Evolutionary conservation across 1,140 invertebrate species (phyloP).

Genomic region (Mylabris phalerata): DNA sequence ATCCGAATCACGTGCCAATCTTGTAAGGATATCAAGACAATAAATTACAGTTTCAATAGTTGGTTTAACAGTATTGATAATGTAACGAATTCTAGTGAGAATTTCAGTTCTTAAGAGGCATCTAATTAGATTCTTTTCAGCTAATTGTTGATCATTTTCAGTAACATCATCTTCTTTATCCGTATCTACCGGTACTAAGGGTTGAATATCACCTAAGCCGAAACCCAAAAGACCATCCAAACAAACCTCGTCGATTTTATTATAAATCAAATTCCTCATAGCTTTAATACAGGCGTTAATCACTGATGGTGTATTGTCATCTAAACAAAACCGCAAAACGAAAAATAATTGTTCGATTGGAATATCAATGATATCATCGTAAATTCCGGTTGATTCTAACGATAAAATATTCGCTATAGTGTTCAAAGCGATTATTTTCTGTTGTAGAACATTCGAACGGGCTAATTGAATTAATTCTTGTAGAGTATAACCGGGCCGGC

Average conservation of each 20-base stretch:
- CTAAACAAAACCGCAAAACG: constrained; percentile 73
- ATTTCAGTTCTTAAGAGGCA: constrained; percentile 71
- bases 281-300: constrained; percentile 66
- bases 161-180: constrained; percentile 57
- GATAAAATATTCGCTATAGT: constrained; percentile 72
- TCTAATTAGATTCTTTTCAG: constrained; percentile 67
- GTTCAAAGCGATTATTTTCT: constrained; percentile 69
- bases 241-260: constrained; percentile 68
- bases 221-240: constrained; percentile 64
- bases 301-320: constrained; percentile 69
- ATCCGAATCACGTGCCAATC: constrained; percentile 60
- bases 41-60: constrained; percentile 57
- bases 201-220: constrained; percentile 55
- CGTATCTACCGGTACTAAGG: constrained; percentile 51
- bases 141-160: constrained; percentile 77
- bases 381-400: constrained; percentile 63
- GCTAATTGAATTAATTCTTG: constrained; percentile 75
- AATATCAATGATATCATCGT: constrained; percentile 58
- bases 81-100: constrained; percentile 63
- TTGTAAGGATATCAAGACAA: constrained; percentile 62
- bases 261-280: constrained; percentile 65
- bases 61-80: constrained; percentile 57
- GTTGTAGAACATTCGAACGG: constrained; percentile 62
- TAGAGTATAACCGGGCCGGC: constrained; percentile 81
- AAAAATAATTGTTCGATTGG: constrained; percentile 67